Base-by-base conservation (phyloP, 2,113 vertebrate genomes). In the Phaethornis superciliosus region DNA sequence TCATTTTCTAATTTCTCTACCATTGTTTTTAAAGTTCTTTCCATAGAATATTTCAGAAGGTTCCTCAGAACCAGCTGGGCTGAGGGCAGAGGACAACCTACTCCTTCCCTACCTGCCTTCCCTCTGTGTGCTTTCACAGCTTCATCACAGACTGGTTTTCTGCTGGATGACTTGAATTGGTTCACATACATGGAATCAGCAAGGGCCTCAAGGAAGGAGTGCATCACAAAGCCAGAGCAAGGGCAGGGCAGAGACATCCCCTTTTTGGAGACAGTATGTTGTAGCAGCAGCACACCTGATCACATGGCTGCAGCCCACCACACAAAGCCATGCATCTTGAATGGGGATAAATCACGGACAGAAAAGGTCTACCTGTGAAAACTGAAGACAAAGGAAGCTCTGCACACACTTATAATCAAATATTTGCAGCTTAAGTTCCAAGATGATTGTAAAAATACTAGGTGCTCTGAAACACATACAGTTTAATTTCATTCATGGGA, bases 291-390 rank as follows among this genome's bases (percentile, higher is more conserved):
- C 60, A 86, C 81, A 74, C 76, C 64, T 78, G 64, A 64, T 81
- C 63, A 63, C 2, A 3, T 40, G 46, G 56, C 72, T 90, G 47
- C 80, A 83, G 59, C 68, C 71, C 60, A 90, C 64, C 69, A 70
- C 1, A 0, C 37, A 88, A 88, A 92, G 77, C 68, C 83, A 78
- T 70, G 52, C 84, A 58, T 78, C 86, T 78, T 75, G 64, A 86
- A 63, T 22, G 32, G 32, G 47, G 52, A 74, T 35, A 96, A 92
- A 69, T 51, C 84, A 92, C 64, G 76, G 54, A 77, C 54, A 91
- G 70, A 85, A 95, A 89, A 95, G 75, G 85, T 37, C 78, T 90
- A 84, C 70, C 81, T 88, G 71, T 67, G 93, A 65, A 89, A 93
- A 58, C 0, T 46, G n/a, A 94, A 82, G 78, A 85, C n/a, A 91